Evolutionary conservation across 2,113 vertebrate species (phyloP).

Genomic region (Xiphorhynchus elegans): DNA sequence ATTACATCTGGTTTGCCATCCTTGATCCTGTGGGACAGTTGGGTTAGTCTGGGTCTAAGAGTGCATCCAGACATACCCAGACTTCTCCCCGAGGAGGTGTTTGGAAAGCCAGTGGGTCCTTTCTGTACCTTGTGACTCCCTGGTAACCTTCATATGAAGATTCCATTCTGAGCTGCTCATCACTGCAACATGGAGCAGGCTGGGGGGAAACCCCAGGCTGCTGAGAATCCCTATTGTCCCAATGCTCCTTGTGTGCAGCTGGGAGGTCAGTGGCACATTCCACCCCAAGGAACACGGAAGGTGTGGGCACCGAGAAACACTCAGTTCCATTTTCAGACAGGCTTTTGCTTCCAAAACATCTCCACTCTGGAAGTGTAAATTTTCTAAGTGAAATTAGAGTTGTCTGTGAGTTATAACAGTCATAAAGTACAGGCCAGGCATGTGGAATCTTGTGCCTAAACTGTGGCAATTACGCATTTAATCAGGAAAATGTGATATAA

Average conservation of each 20-base stretch:
- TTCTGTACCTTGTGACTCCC: neutral
- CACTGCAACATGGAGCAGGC: neutral
- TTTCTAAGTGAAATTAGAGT: neutral
- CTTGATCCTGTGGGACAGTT: neutral
- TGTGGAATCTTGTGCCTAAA: neutral
- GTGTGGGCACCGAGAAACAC: neutral
- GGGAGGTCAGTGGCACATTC: neutral
- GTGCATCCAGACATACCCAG: neutral
- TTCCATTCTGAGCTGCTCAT: neutral
- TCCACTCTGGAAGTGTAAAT: neutral
- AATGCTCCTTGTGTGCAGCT: neutral
- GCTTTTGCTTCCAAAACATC: neutral
- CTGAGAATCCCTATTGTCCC: neutral
- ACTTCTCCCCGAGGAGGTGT: neutral
- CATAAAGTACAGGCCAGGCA: neutral
- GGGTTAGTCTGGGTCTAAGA: neutral
- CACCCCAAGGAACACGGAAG: neutral
- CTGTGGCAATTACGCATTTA: neutral
- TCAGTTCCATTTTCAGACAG: neutral
- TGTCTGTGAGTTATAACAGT: neutral
- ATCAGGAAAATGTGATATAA: neutral
- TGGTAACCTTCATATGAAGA: neutral
- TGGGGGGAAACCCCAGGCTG: accelerated
- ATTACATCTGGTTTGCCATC: neutral
- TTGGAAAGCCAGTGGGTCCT: neutral